Evolutionary conservation across 2,888 invertebrate species (phyloP), one percentile per base, ranked within the genome.

Genomic region (Belgica antarctica): DNA sequence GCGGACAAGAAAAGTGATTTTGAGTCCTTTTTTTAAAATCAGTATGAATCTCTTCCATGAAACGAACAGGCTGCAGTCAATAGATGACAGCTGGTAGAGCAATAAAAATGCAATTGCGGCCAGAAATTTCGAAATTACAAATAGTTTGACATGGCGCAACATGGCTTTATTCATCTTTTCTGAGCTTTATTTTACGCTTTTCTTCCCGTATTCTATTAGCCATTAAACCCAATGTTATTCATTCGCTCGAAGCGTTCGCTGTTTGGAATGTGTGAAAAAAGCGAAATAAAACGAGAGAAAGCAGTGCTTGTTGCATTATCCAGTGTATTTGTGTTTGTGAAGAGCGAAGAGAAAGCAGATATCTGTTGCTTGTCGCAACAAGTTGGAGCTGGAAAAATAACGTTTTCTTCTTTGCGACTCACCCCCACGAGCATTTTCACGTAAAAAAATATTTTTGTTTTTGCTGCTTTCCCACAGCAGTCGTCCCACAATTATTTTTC

Each of bases 331-430:
- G 34, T 52, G 24, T 52, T 17, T 10, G 22, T 52, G 24, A 52
- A 52, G 2, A 7, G 22, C 19, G 8, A 22, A 15, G 24, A 22
- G 31, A 31, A 34, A 15, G 31, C 46, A 27, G 36, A 47, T 65
- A 65, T 65, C 47, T 65, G 65, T 47, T 47, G 65, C 65, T 65
- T 65, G n/a, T 34, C 47, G 65, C 65, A 65, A 65, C 65, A 65
- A 63, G 63, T 63, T 59, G 27, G 2, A n/a, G 62, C 28, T 10
- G 34, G 24, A 62, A 62, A 41, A 31, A 46, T 12, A 31, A 41
- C 31, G 15, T 41, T 41, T 62, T 62, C 31, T 62, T 61, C 62
- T 28, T 17, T 28, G 17, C 34, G 1, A 12, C 65, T 41, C 65
- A 41, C 22, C 52, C 22, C 52, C 3, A 22, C 59, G n/a, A n/a